Evolutionary conservation across 1,140 invertebrate genomes (phyloP).

Genomic region (Caerostris darwini): DNA sequence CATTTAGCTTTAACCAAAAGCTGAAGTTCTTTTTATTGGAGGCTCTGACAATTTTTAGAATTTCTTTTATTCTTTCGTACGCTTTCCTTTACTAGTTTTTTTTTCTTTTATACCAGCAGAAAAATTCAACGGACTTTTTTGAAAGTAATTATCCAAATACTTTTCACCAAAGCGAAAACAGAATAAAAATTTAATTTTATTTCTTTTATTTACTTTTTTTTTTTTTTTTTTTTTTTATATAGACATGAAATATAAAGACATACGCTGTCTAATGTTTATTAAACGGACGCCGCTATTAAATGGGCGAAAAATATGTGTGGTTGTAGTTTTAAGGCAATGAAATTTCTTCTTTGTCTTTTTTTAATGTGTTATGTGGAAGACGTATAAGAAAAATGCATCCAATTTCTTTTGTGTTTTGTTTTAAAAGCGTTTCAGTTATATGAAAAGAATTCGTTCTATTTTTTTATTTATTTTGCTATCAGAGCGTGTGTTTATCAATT

Average conservation of each 20-base stretch:
- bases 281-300: background rate
- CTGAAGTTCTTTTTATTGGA: background rate
- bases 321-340: too few relatives aligned
- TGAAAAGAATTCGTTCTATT: background rate
- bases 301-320: background rate
- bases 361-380: too few relatives aligned
- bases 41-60: background rate
- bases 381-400: background rate
- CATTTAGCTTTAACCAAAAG: constrained; percentile 1
- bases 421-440: background rate
- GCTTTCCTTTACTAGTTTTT: background rate
- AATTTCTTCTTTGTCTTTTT: too few relatives aligned
- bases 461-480: background rate
- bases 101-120: background rate
- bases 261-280: background rate
- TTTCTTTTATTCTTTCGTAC: background rate
- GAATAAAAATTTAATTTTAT: too few relatives aligned
- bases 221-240: too few relatives aligned
- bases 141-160: constrained; percentile 6
- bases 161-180: background rate
- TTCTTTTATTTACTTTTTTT: background rate
- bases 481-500: background rate
- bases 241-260: constrained; percentile 19
- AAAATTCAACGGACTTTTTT: background rate
- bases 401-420: background rate